Conservation (phyloP, 2,113 vertebrate species). For the Toxotes jaculatrix region DNA sequence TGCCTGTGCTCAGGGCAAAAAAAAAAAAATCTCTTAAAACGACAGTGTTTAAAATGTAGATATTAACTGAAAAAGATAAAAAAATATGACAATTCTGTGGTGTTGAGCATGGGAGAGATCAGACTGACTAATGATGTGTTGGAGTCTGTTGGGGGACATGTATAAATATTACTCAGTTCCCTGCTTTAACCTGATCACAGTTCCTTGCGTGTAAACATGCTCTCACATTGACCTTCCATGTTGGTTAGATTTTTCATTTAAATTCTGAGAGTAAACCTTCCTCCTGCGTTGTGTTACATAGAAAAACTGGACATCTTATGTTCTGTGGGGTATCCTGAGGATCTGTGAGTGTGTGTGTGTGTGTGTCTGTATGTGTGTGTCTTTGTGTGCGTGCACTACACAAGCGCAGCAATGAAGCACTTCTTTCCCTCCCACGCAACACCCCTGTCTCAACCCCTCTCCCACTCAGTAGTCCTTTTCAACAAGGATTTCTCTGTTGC, state of each 20-base stretch:
- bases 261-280: slow-evolving; percentile 7
- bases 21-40: slow-evolving; percentile 24
- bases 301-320: slow-evolving; percentile 44
- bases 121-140: not conserved
- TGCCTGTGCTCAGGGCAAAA: not conserved
- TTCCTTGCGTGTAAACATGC: slow-evolving; percentile 6
- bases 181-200: not conserved
- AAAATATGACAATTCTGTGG: not conserved
- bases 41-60: slow-evolving; percentile 2
- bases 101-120: not conserved
- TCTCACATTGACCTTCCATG: not conserved
- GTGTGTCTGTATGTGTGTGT: not conserved
- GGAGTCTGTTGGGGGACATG: not conserved
- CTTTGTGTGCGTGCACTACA: slow-evolving; percentile 1
- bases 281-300: slow-evolving; percentile 42
- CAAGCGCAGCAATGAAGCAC: slow-evolving; percentile 44
- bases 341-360: slow-evolving; percentile 9
- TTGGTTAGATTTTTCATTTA: not conserved
- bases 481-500: slow-evolving; percentile 59
- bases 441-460: slow-evolving; percentile 72
- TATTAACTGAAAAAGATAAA: not conserved
- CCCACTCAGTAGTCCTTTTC: slow-evolving; percentile 65
- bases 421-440: slow-evolving; percentile 72
- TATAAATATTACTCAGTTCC: slow-evolving; percentile 4
- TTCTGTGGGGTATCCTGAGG: slow-evolving; percentile 39